Conservation (phyloP, 2,888 invertebrate genomes). For the Podotricha telesiphe region DNA sequence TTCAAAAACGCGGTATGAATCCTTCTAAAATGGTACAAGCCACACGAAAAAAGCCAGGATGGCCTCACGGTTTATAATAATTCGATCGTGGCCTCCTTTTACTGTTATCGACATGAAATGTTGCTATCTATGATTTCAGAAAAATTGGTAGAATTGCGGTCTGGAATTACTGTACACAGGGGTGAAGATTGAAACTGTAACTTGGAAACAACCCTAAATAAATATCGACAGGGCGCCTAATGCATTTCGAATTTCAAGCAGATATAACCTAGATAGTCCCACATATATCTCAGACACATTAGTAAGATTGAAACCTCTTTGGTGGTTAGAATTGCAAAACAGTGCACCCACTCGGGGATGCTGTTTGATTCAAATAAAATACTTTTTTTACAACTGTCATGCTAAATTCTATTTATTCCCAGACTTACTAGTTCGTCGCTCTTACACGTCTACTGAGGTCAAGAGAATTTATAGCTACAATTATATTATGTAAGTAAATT, state of each 20-base stretch:
- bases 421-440: constrained; percentile 37
- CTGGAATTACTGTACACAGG: constrained; percentile 10
- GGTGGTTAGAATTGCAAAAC: constrained; percentile 79
- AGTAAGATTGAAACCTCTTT: constrained; percentile 78
- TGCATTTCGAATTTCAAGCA: constrained; percentile 40
- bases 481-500: constrained; percentile 34
- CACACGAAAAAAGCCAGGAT: neutral
- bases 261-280: constrained; percentile 37
- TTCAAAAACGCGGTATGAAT: neutral
- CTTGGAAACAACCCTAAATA: constrained; percentile 30
- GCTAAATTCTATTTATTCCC: constrained; percentile 44
- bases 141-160: neutral
- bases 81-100: neutral
- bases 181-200: constrained; percentile 19
- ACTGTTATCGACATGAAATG: neutral
- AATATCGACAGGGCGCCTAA: constrained; percentile 36
- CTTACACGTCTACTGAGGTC: constrained; percentile 1
- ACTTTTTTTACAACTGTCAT: constrained; percentile 40
- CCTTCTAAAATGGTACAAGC: neutral
- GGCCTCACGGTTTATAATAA: neutral
- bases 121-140: neutral
- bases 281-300: constrained; percentile 66
- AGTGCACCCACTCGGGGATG: constrained; percentile 67
- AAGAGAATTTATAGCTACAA: constrained; percentile 23
- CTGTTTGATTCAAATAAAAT: constrained; percentile 68